Percentiles rank a stretch among this genome's conserved stretches.
These are phyloP conservation scores for Aphidoletes aphidimyza DNA, from an alignment of 2,888 invertebrate species.

Conservation along the genomic window DNA sequence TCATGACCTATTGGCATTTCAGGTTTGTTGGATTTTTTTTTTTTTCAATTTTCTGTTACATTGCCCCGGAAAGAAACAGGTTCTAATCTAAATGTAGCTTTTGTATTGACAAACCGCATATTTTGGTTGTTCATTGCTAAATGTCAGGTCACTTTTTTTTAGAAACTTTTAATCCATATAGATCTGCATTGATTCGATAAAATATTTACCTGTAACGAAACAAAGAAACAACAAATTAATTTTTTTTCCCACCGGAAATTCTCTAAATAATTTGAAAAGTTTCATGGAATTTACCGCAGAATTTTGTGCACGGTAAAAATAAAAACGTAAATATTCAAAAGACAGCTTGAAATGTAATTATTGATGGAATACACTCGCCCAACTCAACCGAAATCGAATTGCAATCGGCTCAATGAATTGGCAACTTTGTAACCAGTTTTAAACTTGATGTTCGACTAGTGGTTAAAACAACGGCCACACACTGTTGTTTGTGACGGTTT, in stretches of 20 bases:
- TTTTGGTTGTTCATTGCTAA: not conserved
- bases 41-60: not conserved
- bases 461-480: not conserved
- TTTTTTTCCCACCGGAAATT: not conserved
- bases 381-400: not conserved
- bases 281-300: not conserved
- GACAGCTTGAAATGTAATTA: not conserved
- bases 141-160: no score
- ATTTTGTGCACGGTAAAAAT: not conserved
- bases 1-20: not conserved
- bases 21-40: not conserved
- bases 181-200: not conserved
- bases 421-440: not conserved
- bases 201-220: conserved; percentile 40
- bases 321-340: not conserved
- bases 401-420: not conserved
- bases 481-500: no score
- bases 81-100: not conserved
- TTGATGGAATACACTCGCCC: not conserved
- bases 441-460: not conserved
- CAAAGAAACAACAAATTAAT: not conserved
- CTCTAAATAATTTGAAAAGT: not conserved
- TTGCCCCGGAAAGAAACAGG: not conserved
- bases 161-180: not conserved
- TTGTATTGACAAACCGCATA: not conserved